Evolutionary conservation across 2,797 vertebrate species (phyloP), one percentile per base, ranked within the genome.

Genomic region (Cuniculus paca): DNA sequence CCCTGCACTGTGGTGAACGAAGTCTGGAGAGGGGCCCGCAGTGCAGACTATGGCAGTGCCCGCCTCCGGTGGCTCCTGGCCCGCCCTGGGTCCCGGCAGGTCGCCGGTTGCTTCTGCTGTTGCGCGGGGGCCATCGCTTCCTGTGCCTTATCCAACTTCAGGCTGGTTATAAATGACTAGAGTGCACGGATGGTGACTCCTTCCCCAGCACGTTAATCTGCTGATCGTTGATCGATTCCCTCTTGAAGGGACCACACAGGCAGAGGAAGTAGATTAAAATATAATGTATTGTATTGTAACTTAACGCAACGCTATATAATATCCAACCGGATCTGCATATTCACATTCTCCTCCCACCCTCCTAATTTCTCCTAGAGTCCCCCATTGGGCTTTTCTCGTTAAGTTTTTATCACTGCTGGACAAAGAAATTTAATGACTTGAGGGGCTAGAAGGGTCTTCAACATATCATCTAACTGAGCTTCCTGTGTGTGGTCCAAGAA

Each of bases 191-290:
- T 68, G 63, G 84, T 88, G 91, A 95, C 85, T 92, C 36, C 0
- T 78, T 94, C 70, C 54, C 94, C 39, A 39, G 86, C 87, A 90
- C 39, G 0, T 90, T 77, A 68, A 52, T 84, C 61, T 2, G 10
- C 77, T n/a, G 68, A 74, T 95, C 0, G 1, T 52, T 93, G 79
- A 96, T 96, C 2, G 19, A 95, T 96, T 97, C 81, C 52, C 74
- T 81, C 94, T 72, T 84, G 94, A 84, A 95, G 63, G 88, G 94
- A 88, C 90, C 78, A 0, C 78, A 82, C 88, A 96, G 79, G 63
- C 89, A 95, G 83, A 90, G 81, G 86, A 90, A 96, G 93, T 72
- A 96, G 96, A 97, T 97, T 97, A 97, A 97, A 97, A 94, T 91
- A 91, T 94, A 97, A 95, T 94, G 96, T 31, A 95, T 80, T 86